Evolutionary conservation across 2,888 invertebrate species (phyloP), one percentile per base, ranked within the genome.

Genomic region (Agrochola lychnidis): DNA sequence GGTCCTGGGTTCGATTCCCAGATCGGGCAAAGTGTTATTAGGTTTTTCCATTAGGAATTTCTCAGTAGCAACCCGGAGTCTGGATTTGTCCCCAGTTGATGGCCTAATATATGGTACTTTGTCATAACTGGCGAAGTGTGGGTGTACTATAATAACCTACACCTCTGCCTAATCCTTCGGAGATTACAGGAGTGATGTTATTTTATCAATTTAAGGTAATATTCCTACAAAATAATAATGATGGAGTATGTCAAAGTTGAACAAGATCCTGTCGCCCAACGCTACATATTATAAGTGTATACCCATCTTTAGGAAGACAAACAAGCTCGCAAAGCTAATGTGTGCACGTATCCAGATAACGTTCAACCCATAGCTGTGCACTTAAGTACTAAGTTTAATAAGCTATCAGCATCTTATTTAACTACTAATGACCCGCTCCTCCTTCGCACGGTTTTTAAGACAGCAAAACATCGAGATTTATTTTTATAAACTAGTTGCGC

Each of bases 281-380:
- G 9, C 45, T 67, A 25, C 6, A 5, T 36, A 22, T 14, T 30
- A 14, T 48, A 16, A 48, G 25, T 78, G 78, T 69, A 42, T 53
- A 61, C 10, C 14, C 59, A 51, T 78, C 79, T 61, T 61, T 66
- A 30, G 30, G n/a, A 70, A 70, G 12, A 4, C 61, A 83, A 83
- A 78, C 79, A 70, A 45, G 22, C 53, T 56, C 1, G 14, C 59
- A 5, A 45, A 57, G 57, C 25, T 25, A 22, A 82, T 70, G 79
- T 83, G 83, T 83, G 83, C 51, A 48, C 57, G 42, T 42, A n/a
- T 40, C 16, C 51, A 48, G 79, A 80, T 83, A 78, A 78, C 53
- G 59, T 48, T 68, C 7, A 70, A 36, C 53, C 56, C 66, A 14
- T 53, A 57, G 62, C 25, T 82, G 36, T 53, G 78, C 77, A 36